These are phyloP conservation scores for Hybognathus amarus DNA, from an alignment of 2,797 vertebrate genomes.

Conservation along the genomic window DNA sequence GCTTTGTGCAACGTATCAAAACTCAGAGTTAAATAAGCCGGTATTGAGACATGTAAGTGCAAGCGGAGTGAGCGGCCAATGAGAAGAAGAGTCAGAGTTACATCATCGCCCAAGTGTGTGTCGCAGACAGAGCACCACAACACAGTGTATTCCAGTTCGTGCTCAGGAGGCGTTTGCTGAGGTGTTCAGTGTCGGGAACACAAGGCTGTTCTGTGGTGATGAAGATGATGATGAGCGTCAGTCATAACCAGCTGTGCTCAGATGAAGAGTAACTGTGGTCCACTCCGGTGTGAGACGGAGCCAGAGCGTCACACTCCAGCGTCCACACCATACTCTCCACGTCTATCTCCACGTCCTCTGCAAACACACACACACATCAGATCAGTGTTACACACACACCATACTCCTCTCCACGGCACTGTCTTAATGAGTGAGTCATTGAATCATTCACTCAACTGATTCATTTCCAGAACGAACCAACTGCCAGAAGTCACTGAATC, in stretches of 20 bases:
- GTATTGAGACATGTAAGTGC: slow-evolving; percentile 74
- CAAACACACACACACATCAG: neutral
- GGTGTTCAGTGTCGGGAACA: slow-evolving; percentile 30
- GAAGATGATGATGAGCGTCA: too few relatives aligned
- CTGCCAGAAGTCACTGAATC: too few relatives aligned
- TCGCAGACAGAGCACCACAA: slow-evolving; percentile 35
- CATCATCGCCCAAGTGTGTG: too few relatives aligned
- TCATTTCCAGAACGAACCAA: too few relatives aligned
- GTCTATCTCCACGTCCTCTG: slow-evolving; percentile 92
- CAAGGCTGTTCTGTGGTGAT: slow-evolving; percentile 36
- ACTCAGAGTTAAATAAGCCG: slow-evolving; percentile 65
- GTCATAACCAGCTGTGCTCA: slow-evolving; percentile 82
- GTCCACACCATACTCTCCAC: slow-evolving; percentile 86
- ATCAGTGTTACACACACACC: too few relatives aligned
- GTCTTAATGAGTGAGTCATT: too few relatives aligned
- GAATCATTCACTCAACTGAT: too few relatives aligned
- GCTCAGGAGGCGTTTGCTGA: slow-evolving; percentile 46
- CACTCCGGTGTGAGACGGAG: slow-evolving; percentile 70
- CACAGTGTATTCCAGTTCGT: slow-evolving; percentile 50
- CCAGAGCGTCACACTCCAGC: slow-evolving; percentile 79
- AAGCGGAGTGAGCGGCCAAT: slow-evolving; percentile 57
- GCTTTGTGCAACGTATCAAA: slow-evolving; percentile 76
- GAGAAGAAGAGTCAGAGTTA: slow-evolving; percentile 24
- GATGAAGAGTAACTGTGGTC: slow-evolving; percentile 93
- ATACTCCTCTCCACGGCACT: too few relatives aligned